phyloP scores from a whole-genome alignment of 2,113 vertebrate species.

The Myotis lucifugus region DNA sequence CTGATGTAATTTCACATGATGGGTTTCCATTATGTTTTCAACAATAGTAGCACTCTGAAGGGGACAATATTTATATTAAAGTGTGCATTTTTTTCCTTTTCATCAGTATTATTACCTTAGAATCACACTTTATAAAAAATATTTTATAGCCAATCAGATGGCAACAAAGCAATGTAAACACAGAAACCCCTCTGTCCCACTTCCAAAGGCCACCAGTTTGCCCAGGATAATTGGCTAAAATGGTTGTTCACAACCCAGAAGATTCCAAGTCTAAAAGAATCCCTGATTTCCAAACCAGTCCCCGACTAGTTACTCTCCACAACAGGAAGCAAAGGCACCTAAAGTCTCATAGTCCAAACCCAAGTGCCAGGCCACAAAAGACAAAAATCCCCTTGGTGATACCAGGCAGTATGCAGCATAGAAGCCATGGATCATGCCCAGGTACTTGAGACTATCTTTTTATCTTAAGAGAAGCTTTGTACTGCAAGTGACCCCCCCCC shows the following conservation, averaged over 20 bases:
- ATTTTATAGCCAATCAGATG: neutral
- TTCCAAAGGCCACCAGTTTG: neutral
- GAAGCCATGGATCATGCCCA: neutral
- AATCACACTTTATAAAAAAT: neutral
- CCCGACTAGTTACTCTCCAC: neutral
- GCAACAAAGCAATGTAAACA: constrained; percentile 40
- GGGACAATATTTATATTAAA: neutral
- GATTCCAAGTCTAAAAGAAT: constrained; percentile 26
- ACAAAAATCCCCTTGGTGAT: neutral
- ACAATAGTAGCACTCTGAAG: neutral
- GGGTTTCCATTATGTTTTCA: neutral
- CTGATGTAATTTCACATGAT: constrained; percentile 17
- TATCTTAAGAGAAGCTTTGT: constrained; percentile 7
- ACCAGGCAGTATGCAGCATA: neutral
- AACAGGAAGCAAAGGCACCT: constrained; percentile 10
- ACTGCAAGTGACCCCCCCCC: neutral
- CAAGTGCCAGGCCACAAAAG: neutral
- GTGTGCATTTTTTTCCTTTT: neutral
- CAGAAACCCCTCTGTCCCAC: neutral
- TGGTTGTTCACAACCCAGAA: neutral
- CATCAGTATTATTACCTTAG: neutral
- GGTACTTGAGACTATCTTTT: neutral
- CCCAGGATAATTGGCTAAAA: neutral
- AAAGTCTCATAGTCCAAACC: neutral
- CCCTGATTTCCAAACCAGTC: neutral